Percentiles rank a stretch among this genome's conserved stretches.
Evolutionary conservation across 2,797 vertebrate species (phyloP).

Genomic region (Pyrocephalus nanus): DNA sequence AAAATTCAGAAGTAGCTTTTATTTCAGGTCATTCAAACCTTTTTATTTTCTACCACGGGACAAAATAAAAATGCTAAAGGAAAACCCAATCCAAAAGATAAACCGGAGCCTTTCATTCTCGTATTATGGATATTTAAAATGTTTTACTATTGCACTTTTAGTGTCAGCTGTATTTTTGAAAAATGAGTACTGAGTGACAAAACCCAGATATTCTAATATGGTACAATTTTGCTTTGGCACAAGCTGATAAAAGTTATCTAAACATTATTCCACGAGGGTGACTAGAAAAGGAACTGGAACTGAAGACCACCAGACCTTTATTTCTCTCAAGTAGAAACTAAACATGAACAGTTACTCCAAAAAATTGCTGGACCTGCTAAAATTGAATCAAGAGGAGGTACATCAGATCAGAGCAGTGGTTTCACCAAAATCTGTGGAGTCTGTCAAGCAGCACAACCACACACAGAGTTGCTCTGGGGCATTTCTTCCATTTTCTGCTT

Average conservation of each 20-base stretch:
- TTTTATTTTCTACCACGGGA: neutral
- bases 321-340: neutral
- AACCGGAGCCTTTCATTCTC: neutral
- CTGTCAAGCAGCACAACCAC: neutral
- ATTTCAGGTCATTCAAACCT: neutral
- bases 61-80: neutral
- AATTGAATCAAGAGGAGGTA: neutral
- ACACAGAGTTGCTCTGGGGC: neutral
- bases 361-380: neutral
- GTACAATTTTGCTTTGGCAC: neutral
- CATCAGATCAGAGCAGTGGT: neutral
- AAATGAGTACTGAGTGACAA: neutral
- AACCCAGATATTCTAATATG: neutral
- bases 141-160: conserved; percentile 15
- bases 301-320: neutral
- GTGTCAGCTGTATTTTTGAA: neutral
- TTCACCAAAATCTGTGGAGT: neutral
- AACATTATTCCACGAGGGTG: neutral
- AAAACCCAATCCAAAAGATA: neutral
- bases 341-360: neutral
- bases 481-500: neutral
- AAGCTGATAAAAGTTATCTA: neutral
- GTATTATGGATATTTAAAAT: neutral
- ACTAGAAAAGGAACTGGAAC: neutral
- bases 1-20: conserved; percentile 6